Base-by-base conservation (phyloP, 2,797 vertebrate species). In the Intellagama lesueurii region DNA sequence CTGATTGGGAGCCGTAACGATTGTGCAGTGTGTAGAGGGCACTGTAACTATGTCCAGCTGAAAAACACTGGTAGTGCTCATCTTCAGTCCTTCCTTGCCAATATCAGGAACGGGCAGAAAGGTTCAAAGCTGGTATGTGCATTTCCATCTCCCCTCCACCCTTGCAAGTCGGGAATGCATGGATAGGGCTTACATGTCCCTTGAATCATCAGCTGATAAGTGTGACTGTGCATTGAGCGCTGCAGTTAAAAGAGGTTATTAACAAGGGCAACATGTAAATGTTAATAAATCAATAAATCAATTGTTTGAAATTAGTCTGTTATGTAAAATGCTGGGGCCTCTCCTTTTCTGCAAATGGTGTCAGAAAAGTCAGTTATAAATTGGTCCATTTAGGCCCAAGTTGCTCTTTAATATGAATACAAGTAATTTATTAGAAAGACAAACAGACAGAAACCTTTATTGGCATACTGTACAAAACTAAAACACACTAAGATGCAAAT, bases 361-460 rank as follows among this genome's bases (percentile, higher is more conserved):
- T 83, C 0, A 1, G 90, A 81, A 91, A 95, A 87, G 88, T 93
- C 90, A 94, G 72, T 90, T 66, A 88, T 93, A 87, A 40, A 92
- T 52, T 69, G 87, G 73, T 90, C 94, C 77, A n/a, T 91, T 95
- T 88, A 24, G n/a, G 88, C 88, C 60, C 0, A 32, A 86, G 56
- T 28, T 86, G 82, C 88, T 94, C 91, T 93, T 94, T 95, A 93
- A 95, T 91, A 91, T 95, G 92, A 95, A 92, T 92, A 93, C 93
- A 85, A 79, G 88, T 93, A 95, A 95, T 95, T 95, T 93, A 94
- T 95, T 95, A 40, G 40, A 40, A 1, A 40, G 40, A 40, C 40
- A 40, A 40, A 40, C 40, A 40, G 40, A 40, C 40, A 40, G 40
- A 40, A 40, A 40, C 40, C 40, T 40, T 40, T 40, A 2, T 40